Evolutionary conservation across 1,140 invertebrate species (phyloP).

Genomic region (Zaprionus ghesquierei): DNA sequence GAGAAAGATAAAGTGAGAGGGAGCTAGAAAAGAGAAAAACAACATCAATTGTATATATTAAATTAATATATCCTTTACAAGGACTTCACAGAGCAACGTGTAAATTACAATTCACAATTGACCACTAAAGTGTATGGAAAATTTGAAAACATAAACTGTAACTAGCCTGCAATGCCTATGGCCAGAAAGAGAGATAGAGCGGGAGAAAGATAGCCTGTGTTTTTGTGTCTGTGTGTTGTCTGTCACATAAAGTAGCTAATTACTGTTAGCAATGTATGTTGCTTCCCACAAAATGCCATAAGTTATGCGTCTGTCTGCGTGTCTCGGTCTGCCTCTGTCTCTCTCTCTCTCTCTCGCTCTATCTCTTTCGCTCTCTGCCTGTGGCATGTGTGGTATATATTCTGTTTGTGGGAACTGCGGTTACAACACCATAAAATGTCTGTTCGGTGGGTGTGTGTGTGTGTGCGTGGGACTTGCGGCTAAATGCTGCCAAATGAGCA

Average conservation of each 20-base stretch:
- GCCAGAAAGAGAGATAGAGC: not conserved
- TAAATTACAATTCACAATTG: constrained; percentile 76
- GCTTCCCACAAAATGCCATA: constrained; percentile 65
- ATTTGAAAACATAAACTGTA: constrained; percentile 60
- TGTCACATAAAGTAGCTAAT: constrained; percentile 77
- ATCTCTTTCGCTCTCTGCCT: constrained; percentile 1
- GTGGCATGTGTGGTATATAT: constrained; percentile 19
- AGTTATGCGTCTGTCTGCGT: constrained; percentile 52
- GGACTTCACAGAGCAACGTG: constrained; percentile 50
- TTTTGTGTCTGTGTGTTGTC: constrained; percentile 11
- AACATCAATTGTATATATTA: not conserved
- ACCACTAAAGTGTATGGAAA: constrained; percentile 49
- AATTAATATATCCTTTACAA: not conserved
- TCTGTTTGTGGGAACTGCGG: constrained; percentile 39
- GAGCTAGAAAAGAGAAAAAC: constrained; percentile 51
- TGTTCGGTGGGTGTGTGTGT: no score
- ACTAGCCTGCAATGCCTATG: not conserved
- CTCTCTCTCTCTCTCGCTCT: not conserved
- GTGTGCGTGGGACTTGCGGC: constrained; percentile 3
- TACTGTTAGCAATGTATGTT: constrained; percentile 78
- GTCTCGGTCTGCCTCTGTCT: constrained; percentile 1
- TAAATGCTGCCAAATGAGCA: constrained; percentile 41
- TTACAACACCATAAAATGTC: constrained; percentile 45
- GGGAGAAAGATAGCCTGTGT: not conserved
- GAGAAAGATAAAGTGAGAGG: not conserved